Evolutionary conservation across 2,797 vertebrate species (phyloP).

Genomic region (Phrynocephalus vlangalii): DNA sequence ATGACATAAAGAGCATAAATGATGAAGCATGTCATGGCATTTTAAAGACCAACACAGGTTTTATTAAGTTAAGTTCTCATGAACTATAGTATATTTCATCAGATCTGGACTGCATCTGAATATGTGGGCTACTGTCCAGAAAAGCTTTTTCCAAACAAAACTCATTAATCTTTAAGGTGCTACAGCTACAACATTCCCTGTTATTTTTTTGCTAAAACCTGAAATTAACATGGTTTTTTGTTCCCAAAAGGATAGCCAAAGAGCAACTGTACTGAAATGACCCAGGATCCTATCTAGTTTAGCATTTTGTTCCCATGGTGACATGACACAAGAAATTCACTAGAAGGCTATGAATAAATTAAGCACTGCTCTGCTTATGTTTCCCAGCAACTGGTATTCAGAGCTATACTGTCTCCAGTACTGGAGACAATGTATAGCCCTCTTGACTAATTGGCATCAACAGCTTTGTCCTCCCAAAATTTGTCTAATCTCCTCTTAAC

Average conservation of each 20-base stretch:
- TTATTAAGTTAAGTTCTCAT: too few relatives aligned
- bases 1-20: neutral
- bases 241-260: neutral
- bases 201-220: too few relatives aligned
- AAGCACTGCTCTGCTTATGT: neutral
- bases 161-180: too few relatives aligned
- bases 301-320: neutral
- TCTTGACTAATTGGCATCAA: neutral
- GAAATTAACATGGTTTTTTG: too few relatives aligned
- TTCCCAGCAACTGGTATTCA: neutral
- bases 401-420: neutral
- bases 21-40: too few relatives aligned
- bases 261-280: neutral
- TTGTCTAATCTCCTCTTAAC: neutral
- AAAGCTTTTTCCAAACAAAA: too few relatives aligned
- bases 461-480: neutral
- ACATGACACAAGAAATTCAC: neutral
- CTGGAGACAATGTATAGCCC: neutral
- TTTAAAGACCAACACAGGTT: too few relatives aligned
- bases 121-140: too few relatives aligned
- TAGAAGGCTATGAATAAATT: neutral
- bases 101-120: too few relatives aligned
- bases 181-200: too few relatives aligned
- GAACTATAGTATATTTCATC: too few relatives aligned
- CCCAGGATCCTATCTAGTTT: neutral